Conservation (phyloP, 2,113 vertebrate genomes). For the Ptychochromis oligacanthus region DNA sequence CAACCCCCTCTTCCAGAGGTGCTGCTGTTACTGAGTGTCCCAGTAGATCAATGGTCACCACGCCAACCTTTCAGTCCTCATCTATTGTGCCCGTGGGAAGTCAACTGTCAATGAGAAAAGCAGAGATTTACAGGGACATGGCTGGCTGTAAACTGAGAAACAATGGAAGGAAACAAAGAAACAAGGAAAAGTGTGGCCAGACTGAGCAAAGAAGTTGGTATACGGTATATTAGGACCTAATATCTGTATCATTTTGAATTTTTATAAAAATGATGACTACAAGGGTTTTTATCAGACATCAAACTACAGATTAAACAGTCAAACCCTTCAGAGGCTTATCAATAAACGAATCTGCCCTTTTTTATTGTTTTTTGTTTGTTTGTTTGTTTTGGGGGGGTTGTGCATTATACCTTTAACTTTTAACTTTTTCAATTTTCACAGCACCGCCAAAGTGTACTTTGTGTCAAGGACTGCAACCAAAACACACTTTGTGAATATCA, state of each 20-base stretch:
- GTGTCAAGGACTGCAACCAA: no score
- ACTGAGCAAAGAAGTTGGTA: neutral
- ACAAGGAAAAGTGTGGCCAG: neutral
- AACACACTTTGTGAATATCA: neutral
- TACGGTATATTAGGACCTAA: constrained; percentile 14
- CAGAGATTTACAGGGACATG: neutral
- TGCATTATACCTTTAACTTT: no score
- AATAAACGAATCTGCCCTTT: no score
- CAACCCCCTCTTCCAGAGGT: neutral
- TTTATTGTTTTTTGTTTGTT: no score
- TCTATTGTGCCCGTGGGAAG: constrained; percentile 4
- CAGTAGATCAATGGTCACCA: constrained; percentile 50
- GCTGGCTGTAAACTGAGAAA: neutral
- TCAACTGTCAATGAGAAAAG: neutral
- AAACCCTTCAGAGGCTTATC: no score
- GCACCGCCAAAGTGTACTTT: no score
- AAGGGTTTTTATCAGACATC: neutral
- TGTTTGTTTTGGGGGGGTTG: no score
- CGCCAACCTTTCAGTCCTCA: constrained; percentile 18
- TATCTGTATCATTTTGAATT: neutral
- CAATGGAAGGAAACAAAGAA: neutral
- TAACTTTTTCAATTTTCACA: neutral
- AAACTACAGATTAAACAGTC: no score
- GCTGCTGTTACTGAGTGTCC: neutral
- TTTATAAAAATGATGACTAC: neutral